Conservation (phyloP, 2,797 vertebrate genomes). For the Sebastes paucispinis region DNA sequence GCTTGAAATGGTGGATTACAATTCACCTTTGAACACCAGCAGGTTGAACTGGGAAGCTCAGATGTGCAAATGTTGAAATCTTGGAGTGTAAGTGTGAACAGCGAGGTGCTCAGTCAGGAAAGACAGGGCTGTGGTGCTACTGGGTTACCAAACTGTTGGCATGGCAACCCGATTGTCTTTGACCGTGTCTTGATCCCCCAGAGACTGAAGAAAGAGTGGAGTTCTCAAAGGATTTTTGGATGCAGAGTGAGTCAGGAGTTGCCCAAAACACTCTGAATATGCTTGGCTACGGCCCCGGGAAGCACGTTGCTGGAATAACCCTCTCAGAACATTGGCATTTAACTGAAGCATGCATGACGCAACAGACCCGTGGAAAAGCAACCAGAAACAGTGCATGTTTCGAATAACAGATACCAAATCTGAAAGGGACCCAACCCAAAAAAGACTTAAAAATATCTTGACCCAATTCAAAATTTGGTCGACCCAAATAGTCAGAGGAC, state of each 20-base stretch:
- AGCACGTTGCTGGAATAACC: background rate
- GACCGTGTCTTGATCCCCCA: background rate
- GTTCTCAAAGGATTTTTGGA: slow-evolving; percentile 15
- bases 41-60: background rate
- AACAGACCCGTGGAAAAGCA: background rate
- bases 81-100: background rate
- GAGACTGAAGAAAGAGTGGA: slow-evolving; percentile 9
- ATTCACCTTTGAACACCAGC: background rate
- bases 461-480: background rate
- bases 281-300: background rate
- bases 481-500: background rate
- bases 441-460: background rate
- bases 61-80: background rate
- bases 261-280: background rate
- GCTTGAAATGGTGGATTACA: background rate
- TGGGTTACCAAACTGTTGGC: slow-evolving; percentile 18
- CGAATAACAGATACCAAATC: too few relatives aligned
- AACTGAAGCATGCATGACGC: background rate
- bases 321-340: background rate
- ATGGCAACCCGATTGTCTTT: slow-evolving; percentile 21
- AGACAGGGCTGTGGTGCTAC: background rate
- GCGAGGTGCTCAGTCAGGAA: background rate
- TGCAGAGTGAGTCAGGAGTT: background rate
- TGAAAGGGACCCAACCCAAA: too few relatives aligned
- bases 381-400: background rate